Conservation (phyloP, 2,797 vertebrate species). For the Anabas testudineus region DNA sequence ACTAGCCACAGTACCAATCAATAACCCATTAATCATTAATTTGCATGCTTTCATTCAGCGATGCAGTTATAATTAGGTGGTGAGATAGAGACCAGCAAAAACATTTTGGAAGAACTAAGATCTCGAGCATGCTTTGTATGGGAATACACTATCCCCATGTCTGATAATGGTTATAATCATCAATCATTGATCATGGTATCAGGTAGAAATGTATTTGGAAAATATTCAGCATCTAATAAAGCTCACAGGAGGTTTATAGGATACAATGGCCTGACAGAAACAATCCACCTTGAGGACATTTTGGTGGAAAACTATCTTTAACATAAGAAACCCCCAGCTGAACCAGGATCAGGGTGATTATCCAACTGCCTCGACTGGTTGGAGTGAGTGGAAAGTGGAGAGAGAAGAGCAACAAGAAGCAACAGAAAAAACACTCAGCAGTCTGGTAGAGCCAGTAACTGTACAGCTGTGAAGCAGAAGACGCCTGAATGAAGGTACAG, state of each 20-base stretch:
- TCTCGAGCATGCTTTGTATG: background rate
- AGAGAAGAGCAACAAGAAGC: too few relatives aligned
- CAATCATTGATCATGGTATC: conserved; percentile 27
- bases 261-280: background rate
- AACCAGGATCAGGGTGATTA: too few relatives aligned
- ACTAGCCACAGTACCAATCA: background rate
- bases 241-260: conserved; percentile 5
- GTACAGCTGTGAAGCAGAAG: too few relatives aligned
- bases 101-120: background rate
- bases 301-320: too few relatives aligned
- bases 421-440: too few relatives aligned
- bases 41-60: background rate
- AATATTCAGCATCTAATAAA: background rate
- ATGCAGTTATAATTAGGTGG: background rate
- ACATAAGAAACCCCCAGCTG: too few relatives aligned
- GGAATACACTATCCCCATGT: background rate
- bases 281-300: too few relatives aligned
- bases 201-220: conserved; percentile 18
- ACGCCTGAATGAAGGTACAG: too few relatives aligned
- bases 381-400: too few relatives aligned
- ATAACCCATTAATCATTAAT: conserved; percentile 12
- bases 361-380: too few relatives aligned
- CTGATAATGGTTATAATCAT: background rate
- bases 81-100: background rate
- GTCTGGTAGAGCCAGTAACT: too few relatives aligned